These are phyloP conservation scores for sheep (Ovis aries) DNA, from an alignment of 2,113 vertebrate genomes.

Conservation along the genomic window ARS-UI_Ramb_v3.0 NC_056055.1:29362501-29363000, in stretches of 20 bases:
- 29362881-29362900: slow-evolving; percentile 6
- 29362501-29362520: background rate
- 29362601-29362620: background rate
- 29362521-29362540: background rate
- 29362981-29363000: background rate
- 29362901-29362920: background rate
- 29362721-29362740: background rate
- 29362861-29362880: background rate
- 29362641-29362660: background rate
- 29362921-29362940: background rate
- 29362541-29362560: background rate
- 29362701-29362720: background rate
- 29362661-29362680: background rate
- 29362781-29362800: background rate
- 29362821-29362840: background rate
- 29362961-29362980: background rate
- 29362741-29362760: background rate
- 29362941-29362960: background rate
- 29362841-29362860: background rate
- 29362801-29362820: background rate
- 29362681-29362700: background rate
- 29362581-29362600: background rate
- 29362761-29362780: background rate
- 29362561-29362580: background rate
- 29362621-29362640: background rate